These are phyloP conservation scores for Halcyon badia DNA, from an alignment of 2,797 vertebrate genomes.

Conservation along the genomic window DNA sequence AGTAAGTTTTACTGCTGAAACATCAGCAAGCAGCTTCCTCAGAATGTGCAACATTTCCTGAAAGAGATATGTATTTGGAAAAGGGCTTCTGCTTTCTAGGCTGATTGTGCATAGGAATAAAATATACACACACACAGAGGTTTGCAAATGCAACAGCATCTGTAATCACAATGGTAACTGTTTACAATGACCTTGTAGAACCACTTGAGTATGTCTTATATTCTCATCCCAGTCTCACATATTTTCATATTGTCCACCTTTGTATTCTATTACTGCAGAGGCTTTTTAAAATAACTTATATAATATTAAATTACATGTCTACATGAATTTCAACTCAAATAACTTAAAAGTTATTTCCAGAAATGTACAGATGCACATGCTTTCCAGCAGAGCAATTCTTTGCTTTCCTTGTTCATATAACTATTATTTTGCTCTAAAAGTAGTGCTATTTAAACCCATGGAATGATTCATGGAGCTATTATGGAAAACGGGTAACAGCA, in stretches of 20 bases:
- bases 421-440: neutral
- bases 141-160: neutral
- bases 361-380: neutral
- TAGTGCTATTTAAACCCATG: neutral
- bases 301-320: neutral
- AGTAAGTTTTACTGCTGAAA: constrained; percentile 7
- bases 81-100: neutral
- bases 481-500: neutral
- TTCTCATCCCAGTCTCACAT: neutral
- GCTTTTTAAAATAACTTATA: neutral
- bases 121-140: neutral
- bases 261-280: neutral
- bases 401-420: neutral
- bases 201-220: neutral
- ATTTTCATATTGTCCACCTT: neutral
- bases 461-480: neutral
- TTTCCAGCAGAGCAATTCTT: neutral
- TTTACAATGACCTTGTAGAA: neutral
- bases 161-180: neutral
- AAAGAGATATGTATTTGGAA: neutral
- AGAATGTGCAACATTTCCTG: constrained; percentile 35
- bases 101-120: neutral
- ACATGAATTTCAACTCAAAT: neutral
- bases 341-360: neutral
- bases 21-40: constrained; percentile 43